Percentiles rank a stretch among this genome's conserved stretches.
Evolutionary conservation across 2,888 invertebrate species (phyloP).

Genomic region (Diachrysia chrysitis): DNA sequence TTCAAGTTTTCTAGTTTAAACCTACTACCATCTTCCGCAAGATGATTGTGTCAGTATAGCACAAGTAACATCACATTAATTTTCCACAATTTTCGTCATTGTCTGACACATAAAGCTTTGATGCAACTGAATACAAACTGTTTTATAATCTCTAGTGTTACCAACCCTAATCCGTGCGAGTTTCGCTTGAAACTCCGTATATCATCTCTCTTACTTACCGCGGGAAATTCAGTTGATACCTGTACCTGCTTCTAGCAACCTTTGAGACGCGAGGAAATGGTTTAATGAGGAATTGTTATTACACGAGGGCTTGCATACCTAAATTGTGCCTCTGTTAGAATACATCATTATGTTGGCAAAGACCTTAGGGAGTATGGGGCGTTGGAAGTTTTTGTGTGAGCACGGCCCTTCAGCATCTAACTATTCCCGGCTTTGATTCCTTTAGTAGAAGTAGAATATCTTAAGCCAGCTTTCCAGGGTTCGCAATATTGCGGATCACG

Average conservation of each 20-base stretch:
- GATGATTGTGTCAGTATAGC: too few species aligned
- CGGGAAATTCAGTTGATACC: constrained; percentile 35
- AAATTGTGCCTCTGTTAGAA: constrained; percentile 37
- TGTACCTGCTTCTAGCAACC: constrained; percentile 43
- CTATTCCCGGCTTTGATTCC: not conserved
- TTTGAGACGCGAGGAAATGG: constrained; percentile 55
- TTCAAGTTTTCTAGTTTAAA: too few species aligned
- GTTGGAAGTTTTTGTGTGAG: not conserved
- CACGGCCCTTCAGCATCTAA: not conserved
- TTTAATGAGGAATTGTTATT: constrained; percentile 61
- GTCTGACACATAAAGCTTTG: not conserved
- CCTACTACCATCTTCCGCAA: too few species aligned
- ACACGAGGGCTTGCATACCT: constrained; percentile 33
- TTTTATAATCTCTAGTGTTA: not conserved
- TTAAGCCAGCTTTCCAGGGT: too few species aligned
- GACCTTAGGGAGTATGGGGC: not conserved
- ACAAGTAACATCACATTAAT: too few species aligned
- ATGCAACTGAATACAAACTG: not conserved
- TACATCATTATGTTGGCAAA: not conserved
- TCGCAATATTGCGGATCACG: too few species aligned
- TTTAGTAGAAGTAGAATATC: not conserved
- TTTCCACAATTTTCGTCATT: too few species aligned
- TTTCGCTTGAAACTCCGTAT: constrained; percentile 32
- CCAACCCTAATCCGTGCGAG: constrained; percentile 34
- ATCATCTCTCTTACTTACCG: constrained; percentile 46